Base-by-base conservation (phyloP, 1,140 invertebrate species). In the Teleogryllus occipitalis region DNA sequence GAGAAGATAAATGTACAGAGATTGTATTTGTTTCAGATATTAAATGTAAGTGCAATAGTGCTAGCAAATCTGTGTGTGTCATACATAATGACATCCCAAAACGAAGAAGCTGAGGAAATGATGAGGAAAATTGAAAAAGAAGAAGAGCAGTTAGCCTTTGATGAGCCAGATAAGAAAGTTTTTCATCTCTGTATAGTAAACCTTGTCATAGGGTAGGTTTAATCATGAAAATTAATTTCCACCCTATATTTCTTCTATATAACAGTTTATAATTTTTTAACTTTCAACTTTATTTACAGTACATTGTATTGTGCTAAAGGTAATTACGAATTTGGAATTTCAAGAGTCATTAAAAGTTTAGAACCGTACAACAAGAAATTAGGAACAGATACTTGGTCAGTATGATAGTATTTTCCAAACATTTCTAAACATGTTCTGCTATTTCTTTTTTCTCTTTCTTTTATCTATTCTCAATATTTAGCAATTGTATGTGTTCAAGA, bases 281-380 rank as follows among this genome's bases (percentile, higher is more conserved):
- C 8, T 6, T 49, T 46, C 6, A 15, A n/a, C 80, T 77, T 80
- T 83, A 80, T 86, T 87, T 79, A 39, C 81, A 88, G 90, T 48
- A 99, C 98, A 1, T 87, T 99, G 7, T 99, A 99, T 85, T 99
- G 98, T 86, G 95, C 97, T 0, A 99, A 99, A 87, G 97, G 97
- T 0, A 99, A 99, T 87, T 99, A 98, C 84, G 98, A 99, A 86
- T 99, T 99, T 88, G 98, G 98, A 8, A 97, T 99, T 82, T 98
- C 97, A 0, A 89, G 98, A 82, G 96, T 99, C 0, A 97, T 99
- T 84, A 97, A 98, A 87, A 98, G 96, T 80, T 86, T 99, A 46
- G 97, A 99, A 85, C 97, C 97, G 0, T 98, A 96, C 83, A 95
- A 96, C 83, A 97, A 97, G 85, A 98, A 98, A 86, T 88, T 99